Base-by-base conservation (phyloP, 1,140 invertebrate species). In the Drosophila rhopaloa region DNA sequence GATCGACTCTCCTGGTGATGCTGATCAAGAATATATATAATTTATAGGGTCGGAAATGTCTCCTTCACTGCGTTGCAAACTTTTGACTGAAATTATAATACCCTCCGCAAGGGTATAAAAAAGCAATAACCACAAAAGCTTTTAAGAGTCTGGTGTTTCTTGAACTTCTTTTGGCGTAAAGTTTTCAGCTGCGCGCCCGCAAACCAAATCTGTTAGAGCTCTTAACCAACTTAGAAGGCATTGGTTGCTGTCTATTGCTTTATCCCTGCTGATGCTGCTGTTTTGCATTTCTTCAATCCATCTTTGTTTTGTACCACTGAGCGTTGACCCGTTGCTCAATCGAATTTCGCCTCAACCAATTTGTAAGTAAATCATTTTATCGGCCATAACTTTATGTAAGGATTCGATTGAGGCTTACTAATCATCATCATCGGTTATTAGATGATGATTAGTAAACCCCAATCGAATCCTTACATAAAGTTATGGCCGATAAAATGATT, bases 41-140 rank as follows among this genome's bases (percentile, higher is more conserved):
- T 24, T 4, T 24, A 24, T 24, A 24, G 24, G 3, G 24, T 24
- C 24, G 24, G 24, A 24, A 24, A 24, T 24, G 2, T 24, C 24
- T 24, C 4, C 24, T 24, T 24, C 24, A 24, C 24, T 24, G 24
- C 24, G 24, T 24, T 4, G 3, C 24, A 24, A 24, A 24, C 24
- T 24, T 24, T 4, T 24, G 24, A 24, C 24, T 24, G 24, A 24
- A 24, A 24, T 24, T 24, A 4, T 24, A 24, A 24, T 24, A 24
- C 24, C 0, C 24, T 24, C 24, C 2, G 24, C 24, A 24, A 24
- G 24, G 24, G 24, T 24, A 24, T 24, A 24, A 55, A 66, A 85
- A 74, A 67, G 83, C 74, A 85, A 75, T 78, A 85, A 74, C 68
- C 77, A 78, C 81, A 81, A 78, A 78, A 81, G 78, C 74, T 83